A percentile compares a stretch with the other conserved stretches of the same genome.
phyloP scores from a whole-genome alignment of 2,888 invertebrate genomes.

The Nebria brevicollis region DNA sequence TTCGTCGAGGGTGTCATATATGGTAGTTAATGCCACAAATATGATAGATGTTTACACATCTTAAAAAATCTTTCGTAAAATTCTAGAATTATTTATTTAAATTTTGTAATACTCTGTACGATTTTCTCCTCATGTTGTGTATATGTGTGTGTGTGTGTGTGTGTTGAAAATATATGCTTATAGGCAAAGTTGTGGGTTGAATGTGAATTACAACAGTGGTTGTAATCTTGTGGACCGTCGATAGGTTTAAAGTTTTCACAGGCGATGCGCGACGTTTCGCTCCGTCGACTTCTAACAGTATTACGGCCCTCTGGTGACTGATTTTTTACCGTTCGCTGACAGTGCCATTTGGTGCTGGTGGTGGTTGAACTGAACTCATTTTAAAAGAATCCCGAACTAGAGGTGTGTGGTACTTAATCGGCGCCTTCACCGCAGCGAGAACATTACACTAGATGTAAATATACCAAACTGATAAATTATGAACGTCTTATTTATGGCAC shows the following conservation, averaged over 20 bases:
- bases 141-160: too few relatives aligned
- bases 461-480: too few relatives aligned
- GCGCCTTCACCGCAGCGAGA: background rate
- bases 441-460: too few relatives aligned
- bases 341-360: slow-evolving; percentile 39
- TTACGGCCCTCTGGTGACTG: slow-evolving; percentile 40
- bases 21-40: too few relatives aligned
- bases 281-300: slow-evolving; percentile 34
- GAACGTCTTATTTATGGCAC: too few relatives aligned
- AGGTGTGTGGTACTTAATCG: background rate
- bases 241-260: slow-evolving; percentile 32
- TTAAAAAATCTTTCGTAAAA: too few relatives aligned
- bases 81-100: too few relatives aligned
- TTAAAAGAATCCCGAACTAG: slow-evolving; percentile 27
- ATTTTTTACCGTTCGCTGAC: slow-evolving; percentile 43
- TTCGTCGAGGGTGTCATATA: too few relatives aligned
- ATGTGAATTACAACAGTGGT: background rate
- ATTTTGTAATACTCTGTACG: too few relatives aligned
- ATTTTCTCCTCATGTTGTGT: too few relatives aligned
- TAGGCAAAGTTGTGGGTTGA: background rate
- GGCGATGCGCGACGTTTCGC: slow-evolving; percentile 20
- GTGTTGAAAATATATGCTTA: too few relatives aligned
- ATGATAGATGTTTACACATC: too few relatives aligned
- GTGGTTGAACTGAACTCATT: slow-evolving; percentile 14
- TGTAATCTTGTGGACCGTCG: background rate